Conservation (phyloP, 1,140 invertebrate genomes). For the Coboldia fuscipes region DNA sequence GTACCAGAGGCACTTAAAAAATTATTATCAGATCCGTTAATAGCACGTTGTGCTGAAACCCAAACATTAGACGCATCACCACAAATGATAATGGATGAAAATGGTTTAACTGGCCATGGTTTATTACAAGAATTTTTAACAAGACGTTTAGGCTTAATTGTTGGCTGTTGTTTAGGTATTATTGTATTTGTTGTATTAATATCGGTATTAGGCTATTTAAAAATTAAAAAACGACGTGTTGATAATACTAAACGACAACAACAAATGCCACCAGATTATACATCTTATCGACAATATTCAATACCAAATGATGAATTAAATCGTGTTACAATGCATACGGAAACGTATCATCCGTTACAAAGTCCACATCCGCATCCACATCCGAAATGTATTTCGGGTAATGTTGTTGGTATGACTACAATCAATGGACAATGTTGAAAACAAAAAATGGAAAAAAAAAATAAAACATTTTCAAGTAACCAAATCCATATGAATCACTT, state of each 20-base stretch:
- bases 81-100: slow-evolving; percentile 33
- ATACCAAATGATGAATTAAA: slow-evolving; percentile 24
- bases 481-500: no score
- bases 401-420: slow-evolving; percentile 2
- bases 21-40: slow-evolving; percentile 45
- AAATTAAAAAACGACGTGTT: slow-evolving; percentile 56
- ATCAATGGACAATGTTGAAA: no score
- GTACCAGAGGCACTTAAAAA: slow-evolving; percentile 29
- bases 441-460: no score
- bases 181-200: slow-evolving; percentile 64
- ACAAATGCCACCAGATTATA: slow-evolving; percentile 38
- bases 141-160: slow-evolving; percentile 55
- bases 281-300: slow-evolving; percentile 43
- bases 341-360: slow-evolving; percentile 1
- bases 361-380: slow-evolving; percentile 6
- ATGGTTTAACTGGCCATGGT: slow-evolving; percentile 38
- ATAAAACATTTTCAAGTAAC: no score
- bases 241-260: slow-evolving; percentile 46
- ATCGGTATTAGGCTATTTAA: slow-evolving; percentile 62
- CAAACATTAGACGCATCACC: slow-evolving; percentile 49
- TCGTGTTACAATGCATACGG: slow-evolving; percentile 7
- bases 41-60: slow-evolving; percentile 52
- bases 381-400: slow-evolving; percentile 5
- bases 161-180: slow-evolving; percentile 66
- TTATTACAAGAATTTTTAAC: slow-evolving; percentile 45